Percentiles rank a stretch among this genome's conserved stretches.
phyloP scores from a whole-genome alignment of 2,888 invertebrate species.

The Monoplex corrugatus region DNA sequence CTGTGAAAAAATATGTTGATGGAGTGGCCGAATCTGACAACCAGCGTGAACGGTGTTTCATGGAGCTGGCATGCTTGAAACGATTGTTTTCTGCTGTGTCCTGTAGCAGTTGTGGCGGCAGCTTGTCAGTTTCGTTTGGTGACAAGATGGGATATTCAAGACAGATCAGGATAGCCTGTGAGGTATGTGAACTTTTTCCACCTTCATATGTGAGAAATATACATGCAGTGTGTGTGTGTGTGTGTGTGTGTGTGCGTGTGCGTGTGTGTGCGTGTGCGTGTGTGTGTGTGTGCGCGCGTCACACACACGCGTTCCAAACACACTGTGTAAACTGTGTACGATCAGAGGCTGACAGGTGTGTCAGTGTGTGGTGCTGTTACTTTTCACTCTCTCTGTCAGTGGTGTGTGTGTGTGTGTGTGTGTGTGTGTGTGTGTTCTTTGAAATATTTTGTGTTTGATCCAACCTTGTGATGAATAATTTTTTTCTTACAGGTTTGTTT shows the following conservation, averaged over 20 bases:
- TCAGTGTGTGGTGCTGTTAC: no score
- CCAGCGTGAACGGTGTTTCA: neutral
- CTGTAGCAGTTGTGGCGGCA: neutral
- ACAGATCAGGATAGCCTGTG: conserved; percentile 1
- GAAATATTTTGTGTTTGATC: no score
- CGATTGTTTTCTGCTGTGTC: neutral
- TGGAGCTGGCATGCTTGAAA: neutral
- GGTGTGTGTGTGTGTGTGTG: neutral
- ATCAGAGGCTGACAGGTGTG: no score
- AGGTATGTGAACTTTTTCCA: neutral
- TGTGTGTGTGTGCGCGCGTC: no score
- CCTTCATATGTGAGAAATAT: neutral
- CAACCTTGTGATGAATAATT: no score
- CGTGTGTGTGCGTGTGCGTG: neutral
- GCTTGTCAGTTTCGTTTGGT: neutral
- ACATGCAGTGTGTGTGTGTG: no score
- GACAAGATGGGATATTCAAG: conserved; percentile 24
- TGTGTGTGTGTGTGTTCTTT: conserved; percentile 27
- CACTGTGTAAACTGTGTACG: no score
- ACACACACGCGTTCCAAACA: no score
- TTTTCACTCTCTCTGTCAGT: no score
- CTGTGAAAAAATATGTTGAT: neutral
- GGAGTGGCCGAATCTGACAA: neutral
- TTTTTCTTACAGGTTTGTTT: no score
- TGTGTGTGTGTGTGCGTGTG: neutral